Base-by-base conservation (phyloP, 2,113 vertebrate genomes). In the Elgaria multicarinata region DNA sequence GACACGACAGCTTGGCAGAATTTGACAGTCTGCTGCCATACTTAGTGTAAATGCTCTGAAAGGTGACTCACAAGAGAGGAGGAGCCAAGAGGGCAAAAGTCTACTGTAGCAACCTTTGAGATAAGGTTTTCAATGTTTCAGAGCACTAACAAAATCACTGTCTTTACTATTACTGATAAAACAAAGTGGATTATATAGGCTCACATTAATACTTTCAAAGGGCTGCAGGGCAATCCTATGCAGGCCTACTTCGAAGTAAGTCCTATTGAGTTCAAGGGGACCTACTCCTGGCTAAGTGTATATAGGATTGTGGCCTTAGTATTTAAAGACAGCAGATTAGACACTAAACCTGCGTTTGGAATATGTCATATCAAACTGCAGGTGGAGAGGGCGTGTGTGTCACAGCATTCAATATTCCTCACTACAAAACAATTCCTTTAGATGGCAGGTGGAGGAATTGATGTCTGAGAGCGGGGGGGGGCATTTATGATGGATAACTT, bases 21-120 rank as follows among this genome's bases (percentile, higher is more conserved):
- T 74, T n/a, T 5, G 69, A 16, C 2, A 0, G 87, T 62, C 62
- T 77, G 78, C 67, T 28, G 83, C 81, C 83, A 90, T 55, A 75
- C 24, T 89, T 87, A 89, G 89, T 88, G 33, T 69, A 24, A 0
- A 76, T 89, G 74, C 92, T 50, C 46, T 92, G 53, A 44, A 42
- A 75, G 92, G 93, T 95, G 93, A 94, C 91, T 95, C 92, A 92
- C 86, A 89, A 72, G 62, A 64, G 2, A 12, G 77, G 50, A 3
- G 2, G 31, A 67, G 79, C 81, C 88, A 93, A 93, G 86, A 83
- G 85, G 89, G 83, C 3, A 46, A 9, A 96, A 96, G 92, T 95
- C 93, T 95, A 39, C 92, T 91, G 83, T 85, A 26, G 20, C 66
- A 42, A 10, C 0, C 0, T 12, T 75, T 12, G 33, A 31, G 55